Conservation (phyloP, 2,797 vertebrate genomes). For the Euphonia xanthogaster region DNA sequence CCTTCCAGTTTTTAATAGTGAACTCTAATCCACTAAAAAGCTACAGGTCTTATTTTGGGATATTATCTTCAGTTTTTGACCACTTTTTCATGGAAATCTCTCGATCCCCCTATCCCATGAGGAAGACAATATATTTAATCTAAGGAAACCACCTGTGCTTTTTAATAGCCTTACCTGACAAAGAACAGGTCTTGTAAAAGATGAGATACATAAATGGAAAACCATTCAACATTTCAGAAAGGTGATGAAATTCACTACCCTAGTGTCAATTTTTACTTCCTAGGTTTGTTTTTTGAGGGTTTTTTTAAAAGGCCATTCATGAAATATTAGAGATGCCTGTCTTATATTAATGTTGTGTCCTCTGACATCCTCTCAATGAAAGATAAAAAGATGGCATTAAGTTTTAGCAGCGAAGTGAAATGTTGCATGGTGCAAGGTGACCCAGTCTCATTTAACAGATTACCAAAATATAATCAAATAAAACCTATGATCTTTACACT, state of each 20-base stretch:
- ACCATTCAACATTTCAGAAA: conserved; percentile 21
- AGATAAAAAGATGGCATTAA: conserved; percentile 76
- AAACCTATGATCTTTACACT: conserved; percentile 74
- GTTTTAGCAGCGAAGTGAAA: conserved; percentile 72
- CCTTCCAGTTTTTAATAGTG: neutral
- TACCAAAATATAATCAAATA: conserved; percentile 75
- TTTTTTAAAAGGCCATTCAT: conserved; percentile 63
- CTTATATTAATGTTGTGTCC: conserved; percentile 70
- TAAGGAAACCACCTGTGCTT: neutral
- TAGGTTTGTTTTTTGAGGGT: neutral
- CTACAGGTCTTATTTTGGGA: neutral
- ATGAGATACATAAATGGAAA: conserved; percentile 33
- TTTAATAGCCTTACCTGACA: conserved; percentile 1
- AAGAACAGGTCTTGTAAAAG: neutral
- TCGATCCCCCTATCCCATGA: neutral
- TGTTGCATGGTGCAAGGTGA: conserved; percentile 70
- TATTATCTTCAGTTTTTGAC: neutral
- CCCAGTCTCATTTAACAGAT: conserved; percentile 71
- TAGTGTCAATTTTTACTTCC: conserved; percentile 53
- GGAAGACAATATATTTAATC: neutral
- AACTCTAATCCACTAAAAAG: neutral
- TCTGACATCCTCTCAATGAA: conserved; percentile 71
- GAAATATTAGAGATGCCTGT: conserved; percentile 62
- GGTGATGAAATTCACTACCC: conserved; percentile 34
- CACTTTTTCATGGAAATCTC: neutral